Percentiles rank a stretch among this genome's conserved stretches.
Conservation (phyloP, 2,797 vertebrate species). For the Malacoraja senta region DNA sequence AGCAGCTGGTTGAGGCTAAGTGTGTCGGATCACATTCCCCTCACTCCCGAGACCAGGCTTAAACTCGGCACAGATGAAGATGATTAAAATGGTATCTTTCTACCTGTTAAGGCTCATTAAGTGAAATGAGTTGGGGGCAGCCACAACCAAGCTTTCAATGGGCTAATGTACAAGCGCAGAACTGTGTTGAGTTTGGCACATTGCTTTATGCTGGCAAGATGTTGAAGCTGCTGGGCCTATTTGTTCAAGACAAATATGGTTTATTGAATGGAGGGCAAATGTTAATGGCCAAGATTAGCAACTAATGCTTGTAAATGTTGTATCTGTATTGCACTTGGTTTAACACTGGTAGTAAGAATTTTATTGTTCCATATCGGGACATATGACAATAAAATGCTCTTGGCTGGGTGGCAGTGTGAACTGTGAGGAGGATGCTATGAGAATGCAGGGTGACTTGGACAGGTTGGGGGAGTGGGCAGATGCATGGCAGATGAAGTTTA, state of each 20-base stretch:
- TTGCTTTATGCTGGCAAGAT: background rate
- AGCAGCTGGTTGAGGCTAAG: background rate
- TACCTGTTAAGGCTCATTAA: constrained; percentile 17
- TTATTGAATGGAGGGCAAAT: background rate
- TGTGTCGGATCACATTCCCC: background rate
- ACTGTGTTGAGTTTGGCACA: background rate
- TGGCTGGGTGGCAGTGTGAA: too few relatives aligned
- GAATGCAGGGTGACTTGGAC: too few relatives aligned
- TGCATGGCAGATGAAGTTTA: too few relatives aligned
- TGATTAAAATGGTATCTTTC: constrained; percentile 17
- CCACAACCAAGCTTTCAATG: background rate
- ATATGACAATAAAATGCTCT: too few relatives aligned
- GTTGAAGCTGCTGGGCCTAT: background rate
- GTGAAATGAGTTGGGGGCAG: constrained; percentile 1
- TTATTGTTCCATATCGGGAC: too few relatives aligned
- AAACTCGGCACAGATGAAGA: constrained; percentile 9
- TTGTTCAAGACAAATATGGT: background rate
- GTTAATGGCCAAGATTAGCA: background rate
- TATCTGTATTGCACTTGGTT: background rate
- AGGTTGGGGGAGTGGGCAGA: too few relatives aligned
- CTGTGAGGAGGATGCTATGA: too few relatives aligned
- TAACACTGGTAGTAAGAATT: too few relatives aligned
- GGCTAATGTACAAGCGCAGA: background rate
- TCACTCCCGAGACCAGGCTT: constrained; percentile 6
- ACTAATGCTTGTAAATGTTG: background rate